A percentile compares a stretch with the other conserved stretches of the same genome.
Conservation (phyloP, 2,888 invertebrate genomes). For the Microdon myrmicae region DNA sequence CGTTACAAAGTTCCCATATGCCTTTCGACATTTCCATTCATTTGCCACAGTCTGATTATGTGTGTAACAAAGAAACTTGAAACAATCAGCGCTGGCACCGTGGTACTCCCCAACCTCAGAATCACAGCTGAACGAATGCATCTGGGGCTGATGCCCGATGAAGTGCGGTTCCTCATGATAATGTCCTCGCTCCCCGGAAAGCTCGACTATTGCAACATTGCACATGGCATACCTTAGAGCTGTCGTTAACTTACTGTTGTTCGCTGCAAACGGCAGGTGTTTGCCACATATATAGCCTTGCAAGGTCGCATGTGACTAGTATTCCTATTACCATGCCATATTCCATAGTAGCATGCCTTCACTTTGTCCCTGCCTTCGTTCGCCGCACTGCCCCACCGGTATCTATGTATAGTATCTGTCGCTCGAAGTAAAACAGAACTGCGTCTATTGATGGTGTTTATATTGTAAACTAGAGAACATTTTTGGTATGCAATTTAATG, state of each 20-base stretch:
- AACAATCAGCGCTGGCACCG: constrained; percentile 13
- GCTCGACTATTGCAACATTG: neutral
- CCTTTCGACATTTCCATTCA: constrained; percentile 11
- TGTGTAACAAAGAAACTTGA: constrained; percentile 21
- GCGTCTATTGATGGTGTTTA: too few relatives aligned
- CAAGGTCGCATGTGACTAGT: constrained; percentile 40
- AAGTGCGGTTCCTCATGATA: constrained; percentile 26
- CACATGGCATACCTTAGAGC: constrained; percentile 2
- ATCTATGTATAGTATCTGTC: too few relatives aligned
- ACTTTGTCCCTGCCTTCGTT: too few relatives aligned
- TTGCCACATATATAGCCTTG: constrained; percentile 38
- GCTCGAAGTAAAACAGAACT: too few relatives aligned
- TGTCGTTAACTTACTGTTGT: constrained; percentile 12
- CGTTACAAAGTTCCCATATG: constrained; percentile 10
- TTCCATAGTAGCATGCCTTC: too few relatives aligned
- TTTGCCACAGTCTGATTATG: constrained; percentile 3
- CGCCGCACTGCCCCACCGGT: too few relatives aligned
- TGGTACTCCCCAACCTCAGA: neutral
- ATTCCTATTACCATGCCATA: constrained; percentile 7
- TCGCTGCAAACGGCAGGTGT: constrained; percentile 29
- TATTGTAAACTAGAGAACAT: too few relatives aligned
- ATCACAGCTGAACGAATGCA: constrained; percentile 15
- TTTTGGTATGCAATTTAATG: too few relatives aligned
- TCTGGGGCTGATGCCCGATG: constrained; percentile 33
- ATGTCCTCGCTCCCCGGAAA: constrained; percentile 1